Conservation (phyloP, 2,888 invertebrate species). For the Chymomyza procnemis region DNA sequence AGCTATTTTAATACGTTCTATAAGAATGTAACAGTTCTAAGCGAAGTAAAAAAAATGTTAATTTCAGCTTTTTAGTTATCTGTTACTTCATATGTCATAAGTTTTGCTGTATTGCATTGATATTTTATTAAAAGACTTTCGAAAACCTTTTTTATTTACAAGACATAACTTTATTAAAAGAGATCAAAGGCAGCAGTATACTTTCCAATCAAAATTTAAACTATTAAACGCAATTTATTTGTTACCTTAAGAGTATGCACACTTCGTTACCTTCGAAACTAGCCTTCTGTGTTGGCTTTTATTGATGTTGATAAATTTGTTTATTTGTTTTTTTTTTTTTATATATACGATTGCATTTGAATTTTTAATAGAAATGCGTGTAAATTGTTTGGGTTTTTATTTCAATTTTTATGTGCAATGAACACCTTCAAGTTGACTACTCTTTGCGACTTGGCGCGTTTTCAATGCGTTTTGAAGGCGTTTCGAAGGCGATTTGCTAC, state of each 20-base stretch:
- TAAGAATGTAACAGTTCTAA: no score
- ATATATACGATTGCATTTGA: slow-evolving; percentile 53
- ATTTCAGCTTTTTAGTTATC: no score
- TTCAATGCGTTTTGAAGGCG: slow-evolving; percentile 2
- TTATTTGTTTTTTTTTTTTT: slow-evolving; percentile 7
- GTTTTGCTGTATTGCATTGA: no score
- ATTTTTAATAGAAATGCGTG: slow-evolving; percentile 52
- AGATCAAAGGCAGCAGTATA: no score
- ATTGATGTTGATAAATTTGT: background rate
- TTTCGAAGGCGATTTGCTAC: background rate
- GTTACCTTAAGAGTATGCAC: background rate
- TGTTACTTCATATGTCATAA: no score
- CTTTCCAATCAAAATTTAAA: background rate
- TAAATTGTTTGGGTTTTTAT: slow-evolving; percentile 6
- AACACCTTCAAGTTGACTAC: slow-evolving; percentile 48
- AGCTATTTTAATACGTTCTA: no score
- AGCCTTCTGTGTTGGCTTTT: background rate
- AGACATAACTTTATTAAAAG: no score
- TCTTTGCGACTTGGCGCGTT: background rate
- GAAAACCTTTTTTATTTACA: no score
- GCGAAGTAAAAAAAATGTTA: no score
- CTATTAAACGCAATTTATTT: background rate
- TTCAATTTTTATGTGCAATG: slow-evolving; percentile 15
- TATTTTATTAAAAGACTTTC: no score
- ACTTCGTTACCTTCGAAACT: background rate